phyloP scores from a whole-genome alignment of 2,113 vertebrate genomes.

The Typhlomys cinereus region DNA sequence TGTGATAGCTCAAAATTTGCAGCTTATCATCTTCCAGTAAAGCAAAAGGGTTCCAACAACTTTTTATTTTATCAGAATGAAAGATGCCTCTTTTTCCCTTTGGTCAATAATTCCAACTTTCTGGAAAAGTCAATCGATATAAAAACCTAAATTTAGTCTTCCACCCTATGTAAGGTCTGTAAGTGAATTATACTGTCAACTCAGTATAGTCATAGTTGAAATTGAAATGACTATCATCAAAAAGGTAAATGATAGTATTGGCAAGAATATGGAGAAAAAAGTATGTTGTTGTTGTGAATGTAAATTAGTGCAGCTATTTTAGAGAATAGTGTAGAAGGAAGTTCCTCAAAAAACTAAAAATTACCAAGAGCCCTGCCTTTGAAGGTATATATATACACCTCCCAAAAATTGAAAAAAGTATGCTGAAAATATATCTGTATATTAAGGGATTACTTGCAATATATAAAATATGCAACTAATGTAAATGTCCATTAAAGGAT shows the following conservation, averaged over 20 bases:
- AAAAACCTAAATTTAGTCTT: constrained; percentile 49
- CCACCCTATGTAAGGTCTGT: background rate
- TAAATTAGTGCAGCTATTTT: background rate
- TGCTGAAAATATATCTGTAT: background rate
- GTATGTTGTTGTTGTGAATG: background rate
- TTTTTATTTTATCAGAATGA: background rate
- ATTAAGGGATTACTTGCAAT: background rate
- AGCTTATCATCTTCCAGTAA: background rate
- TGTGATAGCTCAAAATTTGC: constrained; percentile 9
- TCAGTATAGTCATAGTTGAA: too few species aligned
- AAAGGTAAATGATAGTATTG: background rate
- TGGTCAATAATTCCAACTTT: constrained; percentile 42
- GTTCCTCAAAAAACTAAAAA: background rate
- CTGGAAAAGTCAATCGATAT: constrained; percentile 48
- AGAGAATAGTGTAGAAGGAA: background rate
- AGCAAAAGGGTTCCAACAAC: background rate
- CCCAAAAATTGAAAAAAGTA: background rate
- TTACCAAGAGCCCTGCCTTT: background rate
- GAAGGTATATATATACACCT: background rate
- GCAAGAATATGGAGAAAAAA: background rate
- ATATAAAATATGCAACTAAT: background rate
- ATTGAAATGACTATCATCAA: background rate
- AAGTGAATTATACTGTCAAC: constrained; percentile 4
- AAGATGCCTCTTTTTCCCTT: background rate
- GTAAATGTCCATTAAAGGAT: background rate